Evolutionary conservation across 2,113 vertebrate species (phyloP).

Genomic region (Pithys albifrons): DNA sequence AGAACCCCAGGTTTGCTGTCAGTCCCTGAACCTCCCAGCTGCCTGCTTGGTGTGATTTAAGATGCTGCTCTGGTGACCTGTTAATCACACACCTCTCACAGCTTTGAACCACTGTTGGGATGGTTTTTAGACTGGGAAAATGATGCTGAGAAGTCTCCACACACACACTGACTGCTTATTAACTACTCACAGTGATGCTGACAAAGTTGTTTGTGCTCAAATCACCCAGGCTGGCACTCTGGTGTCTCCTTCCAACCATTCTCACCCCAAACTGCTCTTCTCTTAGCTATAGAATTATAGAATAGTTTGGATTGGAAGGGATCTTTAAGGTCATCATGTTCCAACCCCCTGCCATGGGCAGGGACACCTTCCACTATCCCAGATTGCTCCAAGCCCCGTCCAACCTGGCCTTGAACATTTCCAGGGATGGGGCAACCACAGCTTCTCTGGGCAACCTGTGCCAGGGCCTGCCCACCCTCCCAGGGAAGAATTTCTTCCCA

Average conservation of each 20-base stretch:
- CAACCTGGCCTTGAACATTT: not conserved
- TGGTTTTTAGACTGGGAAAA: not conserved
- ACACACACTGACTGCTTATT: not conserved
- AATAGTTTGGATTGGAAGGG: not conserved
- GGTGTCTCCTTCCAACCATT: not conserved
- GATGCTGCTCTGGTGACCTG: not conserved
- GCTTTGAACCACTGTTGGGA: not conserved
- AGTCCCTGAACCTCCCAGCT: not conserved
- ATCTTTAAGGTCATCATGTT: not conserved
- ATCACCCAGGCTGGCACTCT: not conserved
- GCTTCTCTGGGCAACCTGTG: rapidly evolving
- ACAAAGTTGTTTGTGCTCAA: not conserved
- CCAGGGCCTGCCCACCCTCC: rapidly evolving
- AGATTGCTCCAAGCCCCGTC: rapidly evolving
- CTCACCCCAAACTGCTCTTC: not conserved
- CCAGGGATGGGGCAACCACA: not conserved
- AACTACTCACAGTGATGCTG: not conserved
- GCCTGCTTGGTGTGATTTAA: not conserved
- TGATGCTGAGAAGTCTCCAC: not conserved
- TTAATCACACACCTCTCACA: not conserved
- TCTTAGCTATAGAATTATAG: not conserved
- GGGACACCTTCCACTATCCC: not conserved
- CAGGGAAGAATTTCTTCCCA: not conserved
- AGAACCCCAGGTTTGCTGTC: not conserved
- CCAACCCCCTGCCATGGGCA: not conserved